A percentile compares a stretch with the other conserved stretches of the same genome.
These are phyloP conservation scores for Mustela nigripes DNA, from an alignment of 2,113 vertebrate genomes.

Conservation along the genomic window DNA sequence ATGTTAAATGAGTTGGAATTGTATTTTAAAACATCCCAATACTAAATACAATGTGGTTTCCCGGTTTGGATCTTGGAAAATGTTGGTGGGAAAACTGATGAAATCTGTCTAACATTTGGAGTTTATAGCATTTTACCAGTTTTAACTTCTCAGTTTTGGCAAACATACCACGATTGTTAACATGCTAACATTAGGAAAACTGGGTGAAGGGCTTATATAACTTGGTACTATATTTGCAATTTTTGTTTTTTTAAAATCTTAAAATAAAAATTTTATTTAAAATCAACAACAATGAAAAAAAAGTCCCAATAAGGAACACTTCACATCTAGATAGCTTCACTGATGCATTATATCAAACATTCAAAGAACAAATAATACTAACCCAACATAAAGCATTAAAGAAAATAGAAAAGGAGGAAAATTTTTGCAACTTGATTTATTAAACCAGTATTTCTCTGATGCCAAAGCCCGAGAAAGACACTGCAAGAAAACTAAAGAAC, in stretches of 20 bases:
- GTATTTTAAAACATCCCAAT: neutral
- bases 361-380: neutral
- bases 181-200: neutral
- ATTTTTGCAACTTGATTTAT: neutral
- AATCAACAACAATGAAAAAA: neutral
- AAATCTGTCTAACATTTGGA: neutral
- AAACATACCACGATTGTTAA: neutral
- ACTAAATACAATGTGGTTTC: neutral
- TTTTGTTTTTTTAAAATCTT: neutral
- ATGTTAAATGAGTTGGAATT: neutral
- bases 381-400: neutral
- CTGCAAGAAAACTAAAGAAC: neutral
- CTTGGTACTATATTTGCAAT: neutral
- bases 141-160: neutral
- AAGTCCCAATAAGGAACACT: neutral
- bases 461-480: neutral
- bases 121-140: neutral
- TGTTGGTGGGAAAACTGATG: neutral
- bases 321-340: neutral
- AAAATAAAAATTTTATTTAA: constrained; percentile 28
- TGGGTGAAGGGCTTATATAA: neutral
- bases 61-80: neutral
- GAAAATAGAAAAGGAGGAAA: neutral
- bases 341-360: neutral
- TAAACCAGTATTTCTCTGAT: neutral